A percentile compares a stretch with the other conserved stretches of the same genome.
phyloP scores from a whole-genome alignment of 2,113 vertebrate species.

The Dicaeum eximium region DNA sequence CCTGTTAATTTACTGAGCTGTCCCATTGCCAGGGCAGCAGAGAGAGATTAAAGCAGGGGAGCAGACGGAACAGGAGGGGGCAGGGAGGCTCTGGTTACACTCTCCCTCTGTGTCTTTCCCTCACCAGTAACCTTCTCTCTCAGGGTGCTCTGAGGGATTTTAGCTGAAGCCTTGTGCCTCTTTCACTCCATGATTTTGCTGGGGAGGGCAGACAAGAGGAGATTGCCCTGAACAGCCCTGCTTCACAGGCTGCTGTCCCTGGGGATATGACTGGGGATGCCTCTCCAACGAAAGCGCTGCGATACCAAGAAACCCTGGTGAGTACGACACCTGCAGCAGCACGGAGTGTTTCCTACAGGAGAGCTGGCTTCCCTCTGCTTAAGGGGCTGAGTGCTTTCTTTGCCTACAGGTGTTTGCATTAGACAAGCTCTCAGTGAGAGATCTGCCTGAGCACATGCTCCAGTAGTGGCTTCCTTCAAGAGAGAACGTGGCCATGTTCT shows the following conservation, averaged over 20 bases:
- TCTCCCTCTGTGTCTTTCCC: not conserved
- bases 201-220: not conserved
- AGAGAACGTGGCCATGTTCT: not conserved
- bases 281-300: slow-evolving; percentile 82
- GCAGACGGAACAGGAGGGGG: slow-evolving; percentile 50
- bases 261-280: slow-evolving; percentile 83
- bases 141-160: slow-evolving; percentile 26
- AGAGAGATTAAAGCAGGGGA: slow-evolving; percentile 10
- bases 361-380: not conserved
- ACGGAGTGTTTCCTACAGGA: not conserved
- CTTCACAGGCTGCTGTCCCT: not conserved
- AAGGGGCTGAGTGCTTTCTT: not conserved
- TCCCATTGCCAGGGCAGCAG: slow-evolving; percentile 46
- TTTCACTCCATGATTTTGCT: slow-evolving; percentile 2
- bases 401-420: not conserved
- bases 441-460: not conserved
- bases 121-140: slow-evolving; percentile 37
- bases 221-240: not conserved
- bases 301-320: slow-evolving; percentile 87
- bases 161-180: not conserved
- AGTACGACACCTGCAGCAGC: slow-evolving; percentile 26
- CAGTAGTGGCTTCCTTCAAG: not conserved
- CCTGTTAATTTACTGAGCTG: slow-evolving; percentile 61
- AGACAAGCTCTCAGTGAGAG: not conserved
- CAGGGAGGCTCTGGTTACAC: slow-evolving; percentile 66